A percentile compares a stretch with the other conserved stretches of the same genome.
Conservation (phyloP, 1,140 invertebrate genomes). For the Daktulosphaira vitifoliae region DNA sequence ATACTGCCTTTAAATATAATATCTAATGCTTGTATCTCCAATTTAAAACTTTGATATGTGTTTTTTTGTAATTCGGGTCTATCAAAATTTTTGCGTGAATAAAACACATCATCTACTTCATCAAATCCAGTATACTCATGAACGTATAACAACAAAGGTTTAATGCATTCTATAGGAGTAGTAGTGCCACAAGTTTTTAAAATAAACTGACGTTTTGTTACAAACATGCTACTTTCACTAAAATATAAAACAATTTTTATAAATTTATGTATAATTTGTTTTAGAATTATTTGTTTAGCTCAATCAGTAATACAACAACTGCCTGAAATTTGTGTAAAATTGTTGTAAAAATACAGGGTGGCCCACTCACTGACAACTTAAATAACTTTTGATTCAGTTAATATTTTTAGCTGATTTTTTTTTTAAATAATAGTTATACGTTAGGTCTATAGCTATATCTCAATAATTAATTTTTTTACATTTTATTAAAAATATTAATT, state of each 20-base stretch:
- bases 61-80: slow-evolving; percentile 79
- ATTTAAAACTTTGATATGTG: slow-evolving; percentile 78
- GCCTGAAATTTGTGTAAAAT: too few species aligned
- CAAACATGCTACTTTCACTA: slow-evolving; percentile 98
- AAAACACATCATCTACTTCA: slow-evolving; percentile 78
- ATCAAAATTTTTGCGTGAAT: slow-evolving; percentile 93
- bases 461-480: too few species aligned
- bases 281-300: neutral
- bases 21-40: slow-evolving; percentile 81
- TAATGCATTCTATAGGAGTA: slow-evolving; percentile 85
- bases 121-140: slow-evolving; percentile 76
- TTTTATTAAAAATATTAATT: too few species aligned
- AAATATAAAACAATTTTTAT: slow-evolving; percentile 42
- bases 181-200: slow-evolving; percentile 98
- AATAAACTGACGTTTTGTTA: slow-evolving; percentile 86
- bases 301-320: too few species aligned
- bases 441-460: too few species aligned
- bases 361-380: too few species aligned
- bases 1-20: slow-evolving; percentile 65
- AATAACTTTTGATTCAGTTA: too few species aligned
- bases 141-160: slow-evolving; percentile 74
- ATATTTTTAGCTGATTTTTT: too few species aligned
- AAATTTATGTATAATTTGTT: neutral
- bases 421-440: too few species aligned
- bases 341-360: too few species aligned